Conservation (phyloP, 37 sponge, comb jelly and placozoan genomes). For the Bolinopsis microptera region DNA sequence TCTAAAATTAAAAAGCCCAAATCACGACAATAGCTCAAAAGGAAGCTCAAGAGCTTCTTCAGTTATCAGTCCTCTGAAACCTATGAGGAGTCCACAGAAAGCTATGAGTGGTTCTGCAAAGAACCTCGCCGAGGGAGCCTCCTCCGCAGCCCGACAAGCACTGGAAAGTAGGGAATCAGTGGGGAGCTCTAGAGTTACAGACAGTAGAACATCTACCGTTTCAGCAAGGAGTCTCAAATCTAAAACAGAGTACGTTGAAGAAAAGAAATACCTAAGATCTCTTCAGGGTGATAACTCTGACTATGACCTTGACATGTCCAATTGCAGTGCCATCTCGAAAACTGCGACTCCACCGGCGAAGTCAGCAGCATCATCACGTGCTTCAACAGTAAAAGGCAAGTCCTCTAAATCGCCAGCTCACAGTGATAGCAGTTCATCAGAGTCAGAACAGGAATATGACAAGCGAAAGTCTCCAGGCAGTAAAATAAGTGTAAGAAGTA, state of each 20-base stretch:
- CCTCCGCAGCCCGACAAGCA: too few relatives aligned
- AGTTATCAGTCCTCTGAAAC: neutral
- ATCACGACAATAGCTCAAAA: neutral
- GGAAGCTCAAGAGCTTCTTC: neutral
- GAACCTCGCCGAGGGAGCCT: neutral
- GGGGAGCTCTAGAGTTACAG: neutral
- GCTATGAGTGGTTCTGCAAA: neutral
- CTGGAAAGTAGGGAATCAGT: neutral
- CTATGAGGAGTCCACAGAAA: neutral
- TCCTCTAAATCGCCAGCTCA: too few relatives aligned
- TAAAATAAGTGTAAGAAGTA: neutral
- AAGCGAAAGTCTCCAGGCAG: neutral
- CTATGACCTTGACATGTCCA: neutral
- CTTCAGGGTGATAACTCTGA: neutral
- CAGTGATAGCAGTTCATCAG: neutral
- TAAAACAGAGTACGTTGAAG: slow-evolving; percentile 11
- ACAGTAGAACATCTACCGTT: neutral
- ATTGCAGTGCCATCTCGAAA: neutral
- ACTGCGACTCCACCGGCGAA: too few relatives aligned
- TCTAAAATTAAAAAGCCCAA: neutral
- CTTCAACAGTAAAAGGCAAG: too few relatives aligned
- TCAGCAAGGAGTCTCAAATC: neutral
- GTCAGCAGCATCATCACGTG: neutral
- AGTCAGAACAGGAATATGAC: neutral
- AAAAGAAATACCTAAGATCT: neutral